These are phyloP conservation scores for Siphonodentalium dalli DNA, from an alignment of 2,888 invertebrate genomes.

Conservation along the genomic window DNA sequence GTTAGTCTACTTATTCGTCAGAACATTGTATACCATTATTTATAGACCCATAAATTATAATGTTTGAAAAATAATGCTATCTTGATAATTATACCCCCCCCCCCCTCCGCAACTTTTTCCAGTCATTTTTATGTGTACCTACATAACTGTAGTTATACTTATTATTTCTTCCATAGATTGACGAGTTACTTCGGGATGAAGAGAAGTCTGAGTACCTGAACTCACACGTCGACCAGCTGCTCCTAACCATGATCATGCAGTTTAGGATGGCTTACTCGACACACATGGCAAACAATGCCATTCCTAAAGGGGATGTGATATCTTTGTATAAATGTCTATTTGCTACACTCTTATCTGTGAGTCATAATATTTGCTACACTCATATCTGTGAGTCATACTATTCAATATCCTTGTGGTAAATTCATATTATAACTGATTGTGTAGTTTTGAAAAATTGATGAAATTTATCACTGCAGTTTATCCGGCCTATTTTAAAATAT, in stretches of 20 bases:
- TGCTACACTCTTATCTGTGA: slow-evolving; percentile 61
- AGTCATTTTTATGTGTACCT: no score
- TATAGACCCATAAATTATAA: no score
- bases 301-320: slow-evolving; percentile 66
- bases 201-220: slow-evolving; percentile 62
- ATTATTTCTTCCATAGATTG: slow-evolving; percentile 68
- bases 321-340: slow-evolving; percentile 62
- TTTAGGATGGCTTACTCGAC: slow-evolving; percentile 69
- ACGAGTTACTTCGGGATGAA: slow-evolving; percentile 71
- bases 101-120: no score
- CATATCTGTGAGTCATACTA: no score
- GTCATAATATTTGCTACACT: no score
- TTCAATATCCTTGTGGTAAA: no score
- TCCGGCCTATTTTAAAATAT: no score
- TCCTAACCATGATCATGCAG: slow-evolving; percentile 74
- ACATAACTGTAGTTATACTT: not conserved
- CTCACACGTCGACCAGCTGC: slow-evolving; percentile 74
- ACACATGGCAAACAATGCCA: slow-evolving; percentile 65
- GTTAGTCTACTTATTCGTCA: slow-evolving; percentile 30
- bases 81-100: no score
- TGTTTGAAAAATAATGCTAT: no score
- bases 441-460: no score
- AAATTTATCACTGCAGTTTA: no score
- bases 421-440: no score
- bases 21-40: not conserved